phyloP scores from a whole-genome alignment of 2,888 invertebrate species.

The Nezara viridula region DNA sequence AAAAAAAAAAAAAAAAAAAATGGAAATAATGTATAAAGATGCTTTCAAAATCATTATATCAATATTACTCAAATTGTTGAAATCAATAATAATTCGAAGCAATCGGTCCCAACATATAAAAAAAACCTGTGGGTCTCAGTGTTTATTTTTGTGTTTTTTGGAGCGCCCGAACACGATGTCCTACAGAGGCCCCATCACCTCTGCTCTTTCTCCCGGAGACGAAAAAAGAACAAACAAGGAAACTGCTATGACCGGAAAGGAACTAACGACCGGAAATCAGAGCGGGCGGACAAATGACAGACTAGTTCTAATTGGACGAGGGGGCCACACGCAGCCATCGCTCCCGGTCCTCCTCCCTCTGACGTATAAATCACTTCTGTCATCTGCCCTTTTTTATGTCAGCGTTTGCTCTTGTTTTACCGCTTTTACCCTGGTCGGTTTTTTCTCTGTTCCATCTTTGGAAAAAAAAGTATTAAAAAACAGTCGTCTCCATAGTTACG shows the following conservation, averaged over 20 bases:
- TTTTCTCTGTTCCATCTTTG: not conserved
- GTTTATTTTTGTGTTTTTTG: not conserved
- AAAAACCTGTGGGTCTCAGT: too few species aligned
- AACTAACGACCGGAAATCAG: constrained; percentile 49
- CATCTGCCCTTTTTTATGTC: constrained; percentile 12
- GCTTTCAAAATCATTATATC: too few species aligned
- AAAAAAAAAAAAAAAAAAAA: too few species aligned
- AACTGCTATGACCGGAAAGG: constrained; percentile 43
- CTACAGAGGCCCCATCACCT: not conserved
- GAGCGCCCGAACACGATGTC: not conserved
- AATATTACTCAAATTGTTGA: too few species aligned
- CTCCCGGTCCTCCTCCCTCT: not conserved
- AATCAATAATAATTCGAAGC: too few species aligned
- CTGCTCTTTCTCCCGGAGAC: not conserved
- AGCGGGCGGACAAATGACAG: constrained; percentile 49
- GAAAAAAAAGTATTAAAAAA: not conserved
- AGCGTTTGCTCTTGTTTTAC: constrained; percentile 28
- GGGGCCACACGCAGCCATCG: constrained; percentile 19
- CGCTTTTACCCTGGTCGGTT: constrained; percentile 31
- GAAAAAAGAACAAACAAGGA: constrained; percentile 25
- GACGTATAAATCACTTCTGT: constrained; percentile 36
- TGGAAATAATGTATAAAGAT: too few species aligned
- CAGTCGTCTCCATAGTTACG: not conserved
- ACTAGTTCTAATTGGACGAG: constrained; percentile 43
- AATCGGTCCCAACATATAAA: too few species aligned